Percentiles rank a stretch among this genome's conserved stretches.
Evolutionary conservation across 2,888 invertebrate genomes (phyloP).

Genomic region (Spicauda simplicius): DNA sequence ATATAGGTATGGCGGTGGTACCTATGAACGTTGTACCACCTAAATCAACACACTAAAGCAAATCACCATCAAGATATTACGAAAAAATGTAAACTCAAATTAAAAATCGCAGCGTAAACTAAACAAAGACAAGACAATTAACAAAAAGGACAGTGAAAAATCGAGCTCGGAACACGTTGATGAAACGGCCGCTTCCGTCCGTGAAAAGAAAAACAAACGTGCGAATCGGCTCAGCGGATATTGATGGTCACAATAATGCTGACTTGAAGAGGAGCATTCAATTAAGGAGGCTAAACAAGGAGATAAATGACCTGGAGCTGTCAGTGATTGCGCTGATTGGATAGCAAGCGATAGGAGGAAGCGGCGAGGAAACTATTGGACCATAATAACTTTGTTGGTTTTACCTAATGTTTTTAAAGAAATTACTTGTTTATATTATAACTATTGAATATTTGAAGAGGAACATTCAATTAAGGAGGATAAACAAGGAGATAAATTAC

Average conservation of each 20-base stretch:
- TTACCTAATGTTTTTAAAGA: no score
- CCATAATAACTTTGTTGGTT: no score
- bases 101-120: constrained; percentile 17
- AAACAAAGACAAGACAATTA: constrained; percentile 34
- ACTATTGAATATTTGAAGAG: no score
- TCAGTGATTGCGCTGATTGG: constrained; percentile 31
- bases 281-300: constrained; percentile 65
- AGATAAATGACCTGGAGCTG: constrained; percentile 44
- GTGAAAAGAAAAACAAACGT: constrained; percentile 43
- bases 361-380: background rate
- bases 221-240: constrained; percentile 46
- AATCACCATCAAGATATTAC: background rate
- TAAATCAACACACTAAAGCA: background rate
- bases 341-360: constrained; percentile 8
- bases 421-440: no score
- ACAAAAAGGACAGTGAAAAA: constrained; percentile 36
- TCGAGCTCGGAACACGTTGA: constrained; percentile 27
- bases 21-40: no score
- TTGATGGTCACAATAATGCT: constrained; percentile 62
- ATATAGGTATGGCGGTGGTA: no score
- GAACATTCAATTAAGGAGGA: constrained; percentile 70
- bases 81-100: background rate
- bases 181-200: constrained; percentile 21
- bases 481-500: constrained; percentile 54
- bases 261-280: constrained; percentile 60